phyloP scores from a whole-genome alignment of 2,888 invertebrate genomes.

The Gastracanthus pulcherrimus region DNA sequence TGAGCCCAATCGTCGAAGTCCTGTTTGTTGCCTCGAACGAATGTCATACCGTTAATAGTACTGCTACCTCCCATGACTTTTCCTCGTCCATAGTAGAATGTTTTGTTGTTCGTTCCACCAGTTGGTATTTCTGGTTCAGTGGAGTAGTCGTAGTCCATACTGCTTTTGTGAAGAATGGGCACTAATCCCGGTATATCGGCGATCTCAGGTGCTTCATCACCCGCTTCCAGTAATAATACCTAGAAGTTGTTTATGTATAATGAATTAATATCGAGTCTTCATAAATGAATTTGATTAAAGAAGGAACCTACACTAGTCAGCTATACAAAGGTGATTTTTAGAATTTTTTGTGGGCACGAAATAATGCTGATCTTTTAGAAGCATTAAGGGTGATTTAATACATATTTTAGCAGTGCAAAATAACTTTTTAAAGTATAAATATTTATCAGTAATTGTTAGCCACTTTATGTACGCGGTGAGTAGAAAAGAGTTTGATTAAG shows the following conservation, averaged over 20 bases:
- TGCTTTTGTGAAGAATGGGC: constrained; percentile 82
- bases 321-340: no score
- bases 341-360: no score
- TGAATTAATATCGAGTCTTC: no score
- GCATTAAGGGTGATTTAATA: no score
- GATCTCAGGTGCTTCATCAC: constrained; percentile 86
- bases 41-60: constrained; percentile 17
- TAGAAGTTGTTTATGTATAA: constrained; percentile 60
- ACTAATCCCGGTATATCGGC: constrained; percentile 87
- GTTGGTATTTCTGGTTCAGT: constrained; percentile 82
- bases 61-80: constrained; percentile 39
- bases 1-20: constrained; percentile 34
- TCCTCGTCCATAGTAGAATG: not conserved
- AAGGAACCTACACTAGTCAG: no score
- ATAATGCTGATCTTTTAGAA: no score
- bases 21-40: constrained; percentile 21
- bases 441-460: no score
- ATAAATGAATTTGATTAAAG: no score
- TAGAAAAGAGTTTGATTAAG: no score
- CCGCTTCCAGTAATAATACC: constrained; percentile 87
- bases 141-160: constrained; percentile 83
- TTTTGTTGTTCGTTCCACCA: constrained; percentile 74
- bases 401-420: no score
- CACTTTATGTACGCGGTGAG: no score
- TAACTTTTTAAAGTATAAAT: no score